Base-by-base conservation (phyloP, 2,888 invertebrate genomes). In the Megastigmus dorsalis region DNA sequence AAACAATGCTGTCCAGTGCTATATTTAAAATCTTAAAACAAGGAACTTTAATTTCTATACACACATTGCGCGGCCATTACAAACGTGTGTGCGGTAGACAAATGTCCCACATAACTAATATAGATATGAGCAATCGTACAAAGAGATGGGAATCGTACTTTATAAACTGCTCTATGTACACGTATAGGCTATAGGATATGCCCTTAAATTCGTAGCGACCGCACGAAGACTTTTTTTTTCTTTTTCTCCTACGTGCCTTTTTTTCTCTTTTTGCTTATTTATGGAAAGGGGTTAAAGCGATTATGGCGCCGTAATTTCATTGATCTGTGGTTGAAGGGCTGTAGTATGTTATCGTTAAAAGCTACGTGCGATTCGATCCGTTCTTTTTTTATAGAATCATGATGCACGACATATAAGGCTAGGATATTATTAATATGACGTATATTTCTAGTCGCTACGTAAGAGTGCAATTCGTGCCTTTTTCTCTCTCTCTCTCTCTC, bases 261-360 rank as follows among this genome's bases (percentile, higher is more conserved):
- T 30, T 45, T 45, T 60, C 15, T 18, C 26, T 7, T 15, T 23
- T n/a, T 36, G 5, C 33, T 26, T 52, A 55, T 67, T 67, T 67
- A 55, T 55, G 67, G 65, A 67, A 66, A 65, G 45, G 45, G 67
- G 67, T 67, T 67, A 55, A 43, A 43, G 54, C 54, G 18, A 66
- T 66, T 66, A 66, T 66, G 30, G 7, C 28, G 18, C n/a, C n/a
- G 54, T 55, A 30, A 36, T 45, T 67, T 36, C 45, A 67, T 67
- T 67, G 67, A 67, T 67, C 45, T 41, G 36, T 15, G 28, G 50
- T 18, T 10, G 3, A 28, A 23, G 13, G 7, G 7, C 13, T 18
- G 28, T 23, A 54, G 13, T 18, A 10, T 43, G 55, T 43, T 33
- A 33, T 43, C 23, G 23, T 67, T 38, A 38, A 33, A 18, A 28